Evolutionary conservation across 2,797 vertebrate species (phyloP), one percentile per base, ranked within the genome.

Genomic region (Rallus crepitans): DNA sequence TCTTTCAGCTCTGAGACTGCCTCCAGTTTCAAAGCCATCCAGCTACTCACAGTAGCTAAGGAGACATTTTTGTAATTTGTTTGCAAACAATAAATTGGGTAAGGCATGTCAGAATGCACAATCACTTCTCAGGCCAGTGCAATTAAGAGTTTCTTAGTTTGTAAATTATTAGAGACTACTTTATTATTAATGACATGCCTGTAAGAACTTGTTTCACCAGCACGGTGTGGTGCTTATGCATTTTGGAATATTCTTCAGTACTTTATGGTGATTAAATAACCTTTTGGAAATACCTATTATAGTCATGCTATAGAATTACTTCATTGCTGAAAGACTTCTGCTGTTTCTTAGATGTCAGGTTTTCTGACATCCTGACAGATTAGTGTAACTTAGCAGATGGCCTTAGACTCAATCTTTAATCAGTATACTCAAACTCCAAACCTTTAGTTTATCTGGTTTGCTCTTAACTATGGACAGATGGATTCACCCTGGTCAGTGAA

Each of bases 361-460:
- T 95, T 96, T 97, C 81, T 94, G 97, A 97, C 95, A 98, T 94
- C 96, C 94, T 97, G 92, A 96, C 91, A 97, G 97, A 98, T 98
- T 98, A 98, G 95, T 98, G 90, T 96, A 94, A 95, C 27, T 96
- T 95, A 96, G 96, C 98, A 98, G 98, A 98, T 99, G 98, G 98
- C 97, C 96, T 89, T 93, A 92, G 96, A 96, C 87, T 96, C 11
- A 9, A 61, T 91, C 40, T 97, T 92, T 95, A 96, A 96, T 97
- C 89, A 91, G 61, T 83, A 96, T 96, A 96, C 53, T 82, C 77
- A 92, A 45, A 45, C 42, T 45, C 42, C 42, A 45, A 45, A 45
- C 42, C 42, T 45, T 45, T 45, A 45, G 42, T 45, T 95, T 95
- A 96, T 97, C 81, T 59, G 77, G 92, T 95, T 93, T 65, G 40